Evolutionary conservation across 2,888 invertebrate species (phyloP).

Genomic region (Orthosia cruda): DNA sequence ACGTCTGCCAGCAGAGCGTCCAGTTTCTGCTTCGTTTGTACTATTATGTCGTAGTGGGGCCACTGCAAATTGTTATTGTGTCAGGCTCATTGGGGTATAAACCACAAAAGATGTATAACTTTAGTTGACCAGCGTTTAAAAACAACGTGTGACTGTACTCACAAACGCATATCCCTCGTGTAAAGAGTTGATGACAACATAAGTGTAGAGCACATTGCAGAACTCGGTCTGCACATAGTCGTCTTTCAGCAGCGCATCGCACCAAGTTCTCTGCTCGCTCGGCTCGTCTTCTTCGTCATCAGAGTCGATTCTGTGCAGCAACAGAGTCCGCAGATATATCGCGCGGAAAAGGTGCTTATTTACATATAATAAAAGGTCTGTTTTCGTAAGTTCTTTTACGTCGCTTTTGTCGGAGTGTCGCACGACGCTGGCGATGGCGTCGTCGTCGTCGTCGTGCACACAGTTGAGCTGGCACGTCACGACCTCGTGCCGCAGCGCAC

Average conservation of each 20-base stretch:
- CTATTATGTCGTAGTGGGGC: conserved; percentile 76
- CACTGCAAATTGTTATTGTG: conserved; percentile 71
- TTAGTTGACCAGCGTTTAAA: background rate
- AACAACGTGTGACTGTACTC: conserved; percentile 68
- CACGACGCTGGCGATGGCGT: conserved; percentile 63
- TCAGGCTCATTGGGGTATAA: background rate
- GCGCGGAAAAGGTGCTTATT: conserved; percentile 74
- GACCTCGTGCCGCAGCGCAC: conserved; percentile 75
- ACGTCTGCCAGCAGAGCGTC: conserved; percentile 69
- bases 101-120: background rate
- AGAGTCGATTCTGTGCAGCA: conserved; percentile 58
- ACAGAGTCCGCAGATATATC: conserved; percentile 71
- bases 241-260: conserved; percentile 67
- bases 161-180: conserved; percentile 82
- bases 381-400: conserved; percentile 64
- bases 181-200: conserved; percentile 74
- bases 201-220: conserved; percentile 72
- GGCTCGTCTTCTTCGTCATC: conserved; percentile 61
- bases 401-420: conserved; percentile 48
- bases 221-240: conserved; percentile 68
- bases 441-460: conserved; percentile 75
- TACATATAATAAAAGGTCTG: conserved; percentile 68
- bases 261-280: conserved; percentile 60
- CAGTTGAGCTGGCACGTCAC: conserved; percentile 77
- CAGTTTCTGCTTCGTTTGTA: conserved; percentile 68